Evolutionary conservation across 2,888 invertebrate species (phyloP), one percentile per base, ranked within the genome.

Genomic region (Dysmachus trigonus): DNA sequence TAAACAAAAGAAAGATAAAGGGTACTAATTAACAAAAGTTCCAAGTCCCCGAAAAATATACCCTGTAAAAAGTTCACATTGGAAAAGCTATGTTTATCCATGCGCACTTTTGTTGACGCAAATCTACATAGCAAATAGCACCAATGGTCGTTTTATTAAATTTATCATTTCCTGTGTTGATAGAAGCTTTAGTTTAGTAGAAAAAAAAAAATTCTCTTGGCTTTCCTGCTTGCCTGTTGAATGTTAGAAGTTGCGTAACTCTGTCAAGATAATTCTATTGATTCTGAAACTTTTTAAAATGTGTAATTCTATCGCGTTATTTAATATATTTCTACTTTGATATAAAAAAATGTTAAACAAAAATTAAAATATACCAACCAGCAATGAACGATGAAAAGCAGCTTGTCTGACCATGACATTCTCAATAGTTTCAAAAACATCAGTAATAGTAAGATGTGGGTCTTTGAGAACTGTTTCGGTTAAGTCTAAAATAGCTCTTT

Each of bases 391-490:
- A 89, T 94, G 93, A 92, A 95, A 96, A 88, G 96, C 90, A 88
- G 94, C 93, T 85, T 95, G 95, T 88, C 94, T 93, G 83, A 94
- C 93, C 90, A 95, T 93, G 86, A 94, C 91, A 72, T 94, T 93
- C 88, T 94, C 93, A 53, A 96, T 93, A 87, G 94, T 93, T 82
- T 93, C 91, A 88, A 95, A 93, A 3, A 95, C 93, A 71, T 92
- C 92, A 15, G 94, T 94, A 94, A 89, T 92, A 87, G 90, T 93
- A 91, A 89, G 91, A 84, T 93, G 91, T 38, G 94, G 93, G 89
- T 96, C 95, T 89, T 93, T 92, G 79, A 96, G 91, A 22, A 96
- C 93, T 0, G 94, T 93, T 86, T 95, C 94, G 0, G 95, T 94
- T 87, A 97, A 91, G 91, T 95, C 95, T 85, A 94, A 90, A 93